Evolutionary conservation across 1,140 invertebrate species (phyloP).

Genomic region (Microplitis mediator): DNA sequence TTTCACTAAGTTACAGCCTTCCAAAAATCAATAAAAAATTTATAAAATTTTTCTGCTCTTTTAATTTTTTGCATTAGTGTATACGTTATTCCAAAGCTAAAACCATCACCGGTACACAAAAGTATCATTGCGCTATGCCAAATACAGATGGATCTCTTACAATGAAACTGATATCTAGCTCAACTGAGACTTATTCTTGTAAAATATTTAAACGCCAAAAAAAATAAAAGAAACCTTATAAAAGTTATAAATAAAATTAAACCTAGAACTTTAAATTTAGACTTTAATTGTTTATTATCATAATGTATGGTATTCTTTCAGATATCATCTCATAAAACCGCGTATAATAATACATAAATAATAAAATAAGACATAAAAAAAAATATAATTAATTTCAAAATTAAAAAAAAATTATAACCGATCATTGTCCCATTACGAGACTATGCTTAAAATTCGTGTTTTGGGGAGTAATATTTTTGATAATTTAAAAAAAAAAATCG

Average conservation of each 20-base stretch:
- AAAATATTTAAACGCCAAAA: too few relatives aligned
- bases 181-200: background rate
- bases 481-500: background rate
- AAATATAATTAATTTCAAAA: background rate
- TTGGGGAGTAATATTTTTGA: background rate
- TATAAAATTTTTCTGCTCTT: too few relatives aligned
- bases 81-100: background rate
- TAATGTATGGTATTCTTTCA: background rate
- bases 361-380: background rate
- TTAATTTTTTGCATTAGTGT: too few relatives aligned
- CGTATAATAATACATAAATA: background rate
- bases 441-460: background rate
- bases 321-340: background rate
- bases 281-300: background rate
- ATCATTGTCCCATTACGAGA: background rate
- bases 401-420: background rate
- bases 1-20: too few relatives aligned
- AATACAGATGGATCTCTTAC: background rate
- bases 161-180: background rate
- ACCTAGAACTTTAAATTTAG: background rate
- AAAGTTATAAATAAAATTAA: background rate
- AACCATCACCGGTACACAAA: background rate
- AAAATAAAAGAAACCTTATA: background rate
- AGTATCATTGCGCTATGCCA: background rate
- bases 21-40: too few relatives aligned